Evolutionary conservation across 2,113 vertebrate species (phyloP).

Genomic region (Tachycineta bicolor): DNA sequence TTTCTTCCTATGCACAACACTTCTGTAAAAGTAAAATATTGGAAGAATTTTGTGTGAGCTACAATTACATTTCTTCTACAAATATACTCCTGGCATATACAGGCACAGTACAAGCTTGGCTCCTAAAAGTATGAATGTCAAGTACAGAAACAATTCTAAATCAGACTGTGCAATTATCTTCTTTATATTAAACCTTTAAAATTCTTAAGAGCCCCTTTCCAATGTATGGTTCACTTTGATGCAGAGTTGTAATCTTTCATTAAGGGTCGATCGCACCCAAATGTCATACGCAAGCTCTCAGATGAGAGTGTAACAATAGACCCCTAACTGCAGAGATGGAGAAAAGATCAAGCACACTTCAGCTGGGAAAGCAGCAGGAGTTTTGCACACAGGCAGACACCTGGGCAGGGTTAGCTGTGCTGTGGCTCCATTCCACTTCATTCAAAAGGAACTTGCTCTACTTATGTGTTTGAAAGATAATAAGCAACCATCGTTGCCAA

Average conservation of each 20-base stretch:
- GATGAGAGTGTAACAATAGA: conserved; percentile 63
- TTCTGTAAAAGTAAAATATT: background rate
- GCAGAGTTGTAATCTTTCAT: conserved; percentile 63
- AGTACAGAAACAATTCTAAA: conserved; percentile 65
- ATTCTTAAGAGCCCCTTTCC: conserved; percentile 62
- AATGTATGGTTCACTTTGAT: conserved; percentile 67
- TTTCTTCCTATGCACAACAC: background rate
- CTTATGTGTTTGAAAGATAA: background rate
- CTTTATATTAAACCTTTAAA: conserved; percentile 65
- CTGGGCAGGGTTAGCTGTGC: conserved; percentile 49
- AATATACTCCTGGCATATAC: background rate
- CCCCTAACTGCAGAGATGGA: conserved; percentile 39
- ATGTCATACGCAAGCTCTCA: conserved; percentile 69
- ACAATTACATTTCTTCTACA: background rate
- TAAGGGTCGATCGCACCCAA: conserved; percentile 68
- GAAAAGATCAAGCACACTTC: conserved; percentile 70
- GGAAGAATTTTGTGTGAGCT: background rate
- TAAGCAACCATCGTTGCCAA: background rate
- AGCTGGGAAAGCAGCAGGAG: conserved; percentile 49
- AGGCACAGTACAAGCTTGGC: background rate
- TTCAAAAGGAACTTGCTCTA: conserved; percentile 9
- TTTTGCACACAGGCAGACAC: conserved; percentile 30
- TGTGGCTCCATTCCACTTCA: background rate
- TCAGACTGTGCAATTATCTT: conserved; percentile 60
- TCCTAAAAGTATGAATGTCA: conserved; percentile 31